Base-by-base conservation (phyloP, 2,888 invertebrate genomes). In the Drosophila vallismaia region DNA sequence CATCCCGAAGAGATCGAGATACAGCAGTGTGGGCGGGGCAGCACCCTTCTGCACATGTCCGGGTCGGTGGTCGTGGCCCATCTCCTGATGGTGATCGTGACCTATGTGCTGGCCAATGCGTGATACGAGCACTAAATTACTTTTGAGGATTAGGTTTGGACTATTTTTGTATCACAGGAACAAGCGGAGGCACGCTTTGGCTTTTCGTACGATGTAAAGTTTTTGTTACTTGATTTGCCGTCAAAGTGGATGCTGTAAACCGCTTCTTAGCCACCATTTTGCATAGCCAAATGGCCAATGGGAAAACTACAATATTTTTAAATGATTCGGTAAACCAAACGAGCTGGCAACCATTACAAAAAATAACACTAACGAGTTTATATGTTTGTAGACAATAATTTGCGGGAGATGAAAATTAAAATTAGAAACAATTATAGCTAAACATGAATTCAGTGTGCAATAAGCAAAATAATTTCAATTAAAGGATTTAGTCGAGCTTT, bases 1-100 rank as follows among this genome's bases (percentile, higher is more conserved):
- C 97, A 97, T 91, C 97, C 97, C 4, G 96, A 97, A 93, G 96
- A 95, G 92, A 91, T 92, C 76, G 91, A 92, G 77, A 92, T 92
- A 54, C 92, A 91, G 57, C 92, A 92, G 54, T 92, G 92, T 76
- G 92, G 92, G 42, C 87, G 90, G 52, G 91, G 90, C 70, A 80
- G 89, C 36, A 86, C 86, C 8, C 63, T 91, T 2, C 71, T 88
- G 14, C 86, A 79, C 44, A 86, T 82, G 70, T 89, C 90, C 51
- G 76, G 80, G 40, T 87, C 89, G 1, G 83, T 91, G 29, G 50
- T 91, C 24, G 74, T 88, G 44, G 89, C 89, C 24, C 89, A 91
- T 71, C 70, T 90, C 49, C 76, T 91, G 56, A 91, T 91, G 88
- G 80, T 91, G 52, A 54, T 86, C 33, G 81, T 89, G 62, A 89